Evolutionary conservation across 2,888 invertebrate genomes (phyloP), one percentile per base, ranked within the genome.

Genomic region (Gryllus longicercus): DNA sequence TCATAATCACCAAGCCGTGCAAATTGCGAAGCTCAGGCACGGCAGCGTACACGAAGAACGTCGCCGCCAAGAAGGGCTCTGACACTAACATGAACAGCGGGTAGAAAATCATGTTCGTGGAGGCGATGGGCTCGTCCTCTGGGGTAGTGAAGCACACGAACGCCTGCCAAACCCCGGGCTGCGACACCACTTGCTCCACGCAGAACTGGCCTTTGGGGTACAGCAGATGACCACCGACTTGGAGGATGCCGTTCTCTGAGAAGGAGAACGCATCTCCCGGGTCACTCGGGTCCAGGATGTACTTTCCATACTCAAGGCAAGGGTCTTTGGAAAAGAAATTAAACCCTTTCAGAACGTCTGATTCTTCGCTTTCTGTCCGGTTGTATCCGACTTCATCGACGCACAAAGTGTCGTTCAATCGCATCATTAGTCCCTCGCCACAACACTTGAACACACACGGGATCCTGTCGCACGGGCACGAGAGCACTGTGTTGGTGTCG

Each of bases 1-100:
- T 82, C 83, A 84, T 83, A 77, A 84, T 79, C 23, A 79, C 78
- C 79, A 82, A 79, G 11, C 84, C 84, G 38, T 84, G 83, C 50
- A 83, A 80, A 51, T 82, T 84, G 49, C 81, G 79, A 21, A 84
- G 80, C 51, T 84, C 82, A 2, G 82, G 82, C 18, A 83, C 78
- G 1, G 82, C 16, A 10, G 82, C 82, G 78, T 83, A 84, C 21
- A 82, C 81, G 18, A 83, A 21, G 76, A 83, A 82, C 2, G 83
- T 83, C 49, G 81, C 80, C 51, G 82, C 11, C 11, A 84, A 81
- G 51, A 82, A 83, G 25, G 83, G 79, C 11, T 82, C 79, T 12
- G 84, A 84, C 11, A 84, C 51, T n/a, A 82, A 23, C 80, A 81
- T 78, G 12, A 79, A 79, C 49, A 80, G 38, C 11, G 82, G 78